These are phyloP conservation scores for Mermis nigrescens DNA, from an alignment of 2,888 invertebrate species.

Conservation along the genomic window DNA sequence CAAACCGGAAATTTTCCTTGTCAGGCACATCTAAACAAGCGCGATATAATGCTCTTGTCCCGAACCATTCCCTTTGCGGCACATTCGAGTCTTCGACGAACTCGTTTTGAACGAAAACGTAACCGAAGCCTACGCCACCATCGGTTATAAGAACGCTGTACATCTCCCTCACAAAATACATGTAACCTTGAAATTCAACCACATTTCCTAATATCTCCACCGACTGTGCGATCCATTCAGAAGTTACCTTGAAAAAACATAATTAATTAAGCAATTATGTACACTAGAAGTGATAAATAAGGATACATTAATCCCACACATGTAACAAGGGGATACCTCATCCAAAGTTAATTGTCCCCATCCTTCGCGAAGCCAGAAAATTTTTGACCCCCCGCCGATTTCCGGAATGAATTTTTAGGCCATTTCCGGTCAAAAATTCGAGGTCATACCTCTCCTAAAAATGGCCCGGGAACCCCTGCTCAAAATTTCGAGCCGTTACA, in stretches of 20 bases:
- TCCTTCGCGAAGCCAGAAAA: too few species aligned
- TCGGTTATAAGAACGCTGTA: constrained; percentile 5
- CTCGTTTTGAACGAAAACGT: constrained; percentile 1
- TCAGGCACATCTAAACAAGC: not conserved
- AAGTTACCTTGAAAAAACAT: not conserved
- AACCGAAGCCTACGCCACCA: constrained; percentile 1
- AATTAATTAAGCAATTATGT: not conserved
- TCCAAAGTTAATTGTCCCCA: too few species aligned
- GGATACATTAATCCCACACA: too few species aligned
- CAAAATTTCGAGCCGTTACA: too few species aligned
- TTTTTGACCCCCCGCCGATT: too few species aligned
- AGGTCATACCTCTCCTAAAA: too few species aligned
- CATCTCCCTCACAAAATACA: constrained; percentile 1
- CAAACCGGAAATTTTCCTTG: not conserved
- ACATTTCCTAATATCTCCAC: not conserved
- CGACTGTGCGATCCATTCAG: not conserved
- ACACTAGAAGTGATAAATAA: not conserved
- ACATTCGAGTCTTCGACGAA: not conserved
- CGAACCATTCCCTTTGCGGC: not conserved
- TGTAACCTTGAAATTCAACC: not conserved
- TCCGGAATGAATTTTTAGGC: too few species aligned
- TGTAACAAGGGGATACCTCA: too few species aligned
- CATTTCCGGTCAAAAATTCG: too few species aligned
- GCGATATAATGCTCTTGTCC: not conserved
- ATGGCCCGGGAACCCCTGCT: too few species aligned